phyloP scores from a whole-genome alignment of 1,140 invertebrate species.

The Lutraria rhynchaena region DNA sequence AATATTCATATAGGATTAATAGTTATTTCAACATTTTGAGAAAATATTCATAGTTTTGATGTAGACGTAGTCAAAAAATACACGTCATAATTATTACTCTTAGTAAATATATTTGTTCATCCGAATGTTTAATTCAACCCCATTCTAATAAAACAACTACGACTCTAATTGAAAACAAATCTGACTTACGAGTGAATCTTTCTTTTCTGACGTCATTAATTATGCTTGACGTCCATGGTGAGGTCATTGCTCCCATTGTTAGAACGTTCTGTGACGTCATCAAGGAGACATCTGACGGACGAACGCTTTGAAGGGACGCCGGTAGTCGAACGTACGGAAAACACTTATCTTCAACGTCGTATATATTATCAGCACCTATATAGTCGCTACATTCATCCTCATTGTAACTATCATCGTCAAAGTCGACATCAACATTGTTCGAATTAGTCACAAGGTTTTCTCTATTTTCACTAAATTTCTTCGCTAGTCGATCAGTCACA shows the following conservation, averaged over 20 bases:
- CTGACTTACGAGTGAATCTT: constrained; percentile 43
- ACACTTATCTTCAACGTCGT: constrained; percentile 15
- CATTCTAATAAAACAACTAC: no score
- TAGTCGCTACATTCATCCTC: neutral
- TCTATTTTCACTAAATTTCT: no score
- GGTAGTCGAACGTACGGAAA: constrained; percentile 7
- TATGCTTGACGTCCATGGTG: neutral
- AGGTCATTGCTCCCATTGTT: neutral
- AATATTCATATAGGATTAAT: no score
- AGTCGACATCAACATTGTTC: neutral
- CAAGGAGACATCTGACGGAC: neutral
- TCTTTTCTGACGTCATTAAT: constrained; percentile 29
- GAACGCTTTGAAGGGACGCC: neutral
- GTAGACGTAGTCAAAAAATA: no score
- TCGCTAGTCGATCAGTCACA: constrained; percentile 1
- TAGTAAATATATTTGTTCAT: no score
- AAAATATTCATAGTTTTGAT: no score
- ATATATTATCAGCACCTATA: neutral
- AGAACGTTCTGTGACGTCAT: neutral
- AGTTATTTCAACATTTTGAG: no score
- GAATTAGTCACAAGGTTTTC: no score
- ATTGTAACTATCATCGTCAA: neutral
- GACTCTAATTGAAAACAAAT: no score
- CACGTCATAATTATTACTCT: no score
- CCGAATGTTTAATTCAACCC: no score